Evolutionary conservation across 2,888 invertebrate genomes (phyloP), one percentile per base, ranked within the genome.

Genomic region (Lasius fuliginosus): DNA sequence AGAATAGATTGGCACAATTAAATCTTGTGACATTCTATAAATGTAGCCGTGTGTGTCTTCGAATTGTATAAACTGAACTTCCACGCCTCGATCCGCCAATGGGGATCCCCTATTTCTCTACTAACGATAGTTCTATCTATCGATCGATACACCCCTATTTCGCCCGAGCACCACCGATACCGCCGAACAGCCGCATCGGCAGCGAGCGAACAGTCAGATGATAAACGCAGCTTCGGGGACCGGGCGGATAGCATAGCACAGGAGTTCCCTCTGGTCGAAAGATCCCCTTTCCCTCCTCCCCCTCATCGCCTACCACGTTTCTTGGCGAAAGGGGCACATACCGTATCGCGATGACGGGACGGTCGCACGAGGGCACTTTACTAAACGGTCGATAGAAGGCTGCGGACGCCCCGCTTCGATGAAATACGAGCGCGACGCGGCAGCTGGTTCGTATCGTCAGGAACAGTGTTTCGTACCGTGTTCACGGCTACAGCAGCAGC

Each of bases 371-470:
- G 83, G 79, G 79, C 83, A 83, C 79, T 79, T 83, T 83, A 69
- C 83, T 83, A 83, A 84, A 84, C 84, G 84, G 73, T 84, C 84
- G 84, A 82, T 84, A 84, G 83, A 74, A 84, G 82, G 60, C 84
- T 82, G 81, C 71, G 81, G 81, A 69, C 65, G 76, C 46, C 53
- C 30, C 30, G 71, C 77, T 83, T 69, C 83, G 83, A 85, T 85
- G 85, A 85, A 85, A 76, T 83, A 85, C 83, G 82, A 71, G 67
- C 85, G 58, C 64, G 64, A 71, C 85, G 75, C 83, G 76, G 76
- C 85, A 83, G 82, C 81, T 81, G 83, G 56, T 75, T 82, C 84
- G 84, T 85, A 85, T 85, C 82, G 82, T 40, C 60, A 49, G 58
- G 75, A 77, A 67, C 67, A 77, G 60, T 68, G 67, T 68, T 67